Base-by-base conservation (phyloP, 2,888 invertebrate genomes). In the Apoda limacodes region DNA sequence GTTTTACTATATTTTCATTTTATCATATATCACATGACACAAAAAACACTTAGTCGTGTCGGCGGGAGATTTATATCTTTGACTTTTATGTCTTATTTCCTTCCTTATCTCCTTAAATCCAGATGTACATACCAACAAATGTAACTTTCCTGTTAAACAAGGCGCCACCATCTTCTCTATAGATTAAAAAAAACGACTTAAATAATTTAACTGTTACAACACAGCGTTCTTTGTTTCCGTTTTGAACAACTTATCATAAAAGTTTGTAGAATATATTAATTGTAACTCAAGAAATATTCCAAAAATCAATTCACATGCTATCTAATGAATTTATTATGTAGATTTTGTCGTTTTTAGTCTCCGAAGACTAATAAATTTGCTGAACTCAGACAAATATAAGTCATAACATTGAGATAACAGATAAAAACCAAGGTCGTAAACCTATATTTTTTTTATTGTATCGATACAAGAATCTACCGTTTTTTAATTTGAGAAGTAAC, bases 351-450 rank as follows among this genome's bases (percentile, higher is more conserved):
- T 57, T 65, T 67, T 63, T 65, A 64, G 69, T 63, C 59, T 48
- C 51, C 50, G 54, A 57, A 62, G 51, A 57, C 46, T 69, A 51
- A 76, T 76, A 75, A 75, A 75, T 75, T 69, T 64, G 50, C 40
- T 43, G 44, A 50, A 46, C 47, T 61, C 66, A 70, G 75, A 72
- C 75, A 69, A 72, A 74, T n/a, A n/a, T 74, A 75, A 74, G 78
- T 78, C 76, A 74, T 74, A 78, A 76, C 69, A 72, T 75, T 72
- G 65, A 59, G 45, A 51, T 48, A 57, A 45, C 58, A 40, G 57
- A 61, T 60, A 62, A 68, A 66, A 66, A 61, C 72, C n/a, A 62
- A 63, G 60, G 59, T 60, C 59, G 46, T 32, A 26, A n/a, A n/a
- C n/a, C 38, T 48, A 42, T 59, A 57, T 52, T 57, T 61, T 59